Evolutionary conservation across 2,797 vertebrate genomes (phyloP), one percentile per base, ranked within the genome.

Genomic region (Coregonus sp.): DNA sequence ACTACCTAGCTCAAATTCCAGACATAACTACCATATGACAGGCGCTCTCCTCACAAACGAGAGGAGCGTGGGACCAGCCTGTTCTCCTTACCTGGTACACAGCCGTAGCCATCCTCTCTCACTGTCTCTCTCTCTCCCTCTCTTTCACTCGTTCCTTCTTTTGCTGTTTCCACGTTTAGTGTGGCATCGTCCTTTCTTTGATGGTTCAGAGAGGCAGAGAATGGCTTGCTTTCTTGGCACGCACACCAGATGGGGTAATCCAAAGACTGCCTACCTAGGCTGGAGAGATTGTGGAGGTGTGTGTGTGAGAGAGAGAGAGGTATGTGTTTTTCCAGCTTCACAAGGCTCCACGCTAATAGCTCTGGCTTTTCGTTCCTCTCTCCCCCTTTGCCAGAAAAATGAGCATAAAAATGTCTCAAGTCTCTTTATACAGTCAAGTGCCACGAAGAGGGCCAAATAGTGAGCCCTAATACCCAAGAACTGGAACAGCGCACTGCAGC

Each of bases 61-160:
- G n/a, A 72, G 50, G 47, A 52, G 25, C 25, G 29, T 15, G 35
- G 16, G 63, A 11, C 79, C 35, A 20, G 47, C 16, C 4, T 4
- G 29, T 67, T 70, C 69, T 83, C 75, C 94, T 93, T 92, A 95
- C 94, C 94, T 95, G 94, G 84, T 92, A 95, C 85, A 95, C 92
- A 68, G 93, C 93, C 50, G 94, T 94, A 85, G 94, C 93, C 94
- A 95, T 95, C 90, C 91, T 93, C 67, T 72, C 68, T 80, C 74
- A 59, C 40, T 50, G 31, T 51, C 70, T 73, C 52, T 70, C 47
- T 59, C 20, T 61, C 54, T 56, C 40, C 25, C 33, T 67, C 47
- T 77, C n/a, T 61, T 59, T 77, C 70, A 47, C 72, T 75, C n/a
- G 51, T n/a, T 66, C 65, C 78, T 67, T 83, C 69, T 83, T 65